Evolutionary conservation across 2,888 invertebrate genomes (phyloP), one percentile per base, ranked within the genome.

Genomic region (Noctua janthina): DNA sequence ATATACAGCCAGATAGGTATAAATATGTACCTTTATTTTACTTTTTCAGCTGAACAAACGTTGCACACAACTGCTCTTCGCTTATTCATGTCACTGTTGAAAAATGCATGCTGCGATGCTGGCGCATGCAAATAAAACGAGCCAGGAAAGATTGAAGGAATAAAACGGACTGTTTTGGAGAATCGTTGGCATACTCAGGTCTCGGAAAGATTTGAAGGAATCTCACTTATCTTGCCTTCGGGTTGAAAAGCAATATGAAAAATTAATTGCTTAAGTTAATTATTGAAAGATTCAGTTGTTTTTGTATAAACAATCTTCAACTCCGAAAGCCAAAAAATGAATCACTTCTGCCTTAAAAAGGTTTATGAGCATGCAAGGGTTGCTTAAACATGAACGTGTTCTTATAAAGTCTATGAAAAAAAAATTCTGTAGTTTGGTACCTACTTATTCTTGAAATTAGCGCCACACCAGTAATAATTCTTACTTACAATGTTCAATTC

Each of bases 91-190:
- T 85, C 54, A 51, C 72, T 76, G 79, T 76, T 88, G 80, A 82
- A 88, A 87, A 89, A 88, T 89, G 84, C 82, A 88, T 86, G 76
- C 54, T 35, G 59, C 74, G 75, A 80, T 72, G 64, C 68, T 29
- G n/a, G 69, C 46, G 64, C 49, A 83, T 80, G 72, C 80, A 86
- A 83, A 88, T 82, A n/a, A 73, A 69, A 75, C 39, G 70, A 81
- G 35, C 29, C 76, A 39, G 74, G 51, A 64, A 73, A 82, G 64
- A 79, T 78, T 79, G 75, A 67, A 49, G 74, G 56, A 54, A 73
- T 74, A 76, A 76, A 73, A 80, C 54, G n/a, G 17, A 66, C 43
- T 49, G 29, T 76, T 74, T 75, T 70, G 35, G 13, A 79, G 46
- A 39, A 62, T 56, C 46, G 15, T 39, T 49, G 39, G 43, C 39